These are phyloP conservation scores for Colletes latitarsis DNA, from an alignment of 1,140 invertebrate genomes.

Conservation along the genomic window DNA sequence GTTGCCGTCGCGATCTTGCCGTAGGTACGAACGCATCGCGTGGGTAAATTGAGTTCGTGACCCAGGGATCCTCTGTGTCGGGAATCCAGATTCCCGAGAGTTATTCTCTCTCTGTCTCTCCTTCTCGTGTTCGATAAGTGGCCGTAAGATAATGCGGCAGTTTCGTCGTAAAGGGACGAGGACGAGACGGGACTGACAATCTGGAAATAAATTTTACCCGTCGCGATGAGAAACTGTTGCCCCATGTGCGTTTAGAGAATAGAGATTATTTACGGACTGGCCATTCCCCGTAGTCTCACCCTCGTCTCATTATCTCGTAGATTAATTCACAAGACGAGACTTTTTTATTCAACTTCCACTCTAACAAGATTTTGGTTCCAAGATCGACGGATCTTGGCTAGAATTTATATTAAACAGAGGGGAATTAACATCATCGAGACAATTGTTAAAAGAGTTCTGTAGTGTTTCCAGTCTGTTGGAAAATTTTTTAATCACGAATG, in stretches of 20 bases:
- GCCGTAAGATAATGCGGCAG: neutral
- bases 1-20: slow-evolving; percentile 8
- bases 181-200: slow-evolving; percentile 8
- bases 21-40: slow-evolving; percentile 21
- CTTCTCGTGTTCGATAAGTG: slow-evolving; percentile 3
- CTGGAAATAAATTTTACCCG: neutral
- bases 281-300: no score
- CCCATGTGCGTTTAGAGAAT: no score
- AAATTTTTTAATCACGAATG: no score
- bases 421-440: no score
- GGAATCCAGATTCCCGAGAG: slow-evolving; percentile 24
- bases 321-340: no score
- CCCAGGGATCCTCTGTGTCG: slow-evolving; percentile 6
- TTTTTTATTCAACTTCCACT: no score
- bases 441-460: no score
- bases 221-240: neutral
- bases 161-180: slow-evolving; percentile 18
- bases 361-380: no score
- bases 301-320: no score
- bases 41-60: slow-evolving; percentile 43
- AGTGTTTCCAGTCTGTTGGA: no score
- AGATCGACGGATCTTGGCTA: no score
- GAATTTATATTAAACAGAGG: no score
- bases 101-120: neutral
- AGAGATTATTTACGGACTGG: neutral